phyloP scores from a whole-genome alignment of 2,113 vertebrate genomes.

The Tyrannus savana region DNA sequence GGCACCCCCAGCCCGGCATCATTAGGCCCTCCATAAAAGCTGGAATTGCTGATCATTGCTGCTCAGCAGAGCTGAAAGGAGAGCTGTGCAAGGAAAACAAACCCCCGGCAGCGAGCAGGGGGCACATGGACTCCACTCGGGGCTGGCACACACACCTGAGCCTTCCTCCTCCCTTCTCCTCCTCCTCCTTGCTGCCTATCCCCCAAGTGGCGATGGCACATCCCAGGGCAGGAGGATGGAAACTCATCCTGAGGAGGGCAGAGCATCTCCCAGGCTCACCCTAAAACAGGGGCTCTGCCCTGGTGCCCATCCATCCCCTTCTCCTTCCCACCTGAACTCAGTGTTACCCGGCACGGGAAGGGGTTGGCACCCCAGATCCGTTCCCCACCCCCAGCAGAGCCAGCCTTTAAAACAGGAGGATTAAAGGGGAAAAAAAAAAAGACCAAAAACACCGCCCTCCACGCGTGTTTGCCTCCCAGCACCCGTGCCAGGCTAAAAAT shows the following conservation, averaged over 20 bases:
- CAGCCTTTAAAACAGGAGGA: not conserved
- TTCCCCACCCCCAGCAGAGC: not conserved
- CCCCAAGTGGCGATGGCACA: rapidly evolving
- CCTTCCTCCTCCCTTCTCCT: not conserved
- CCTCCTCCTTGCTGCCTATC: not conserved
- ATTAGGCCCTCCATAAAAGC: not conserved
- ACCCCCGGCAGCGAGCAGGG: not conserved
- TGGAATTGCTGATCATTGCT: constrained; percentile 9
- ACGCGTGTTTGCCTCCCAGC: not conserved
- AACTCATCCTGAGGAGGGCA: rapidly evolving
- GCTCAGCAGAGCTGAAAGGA: constrained; percentile 21
- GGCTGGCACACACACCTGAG: not conserved
- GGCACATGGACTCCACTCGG: not conserved
- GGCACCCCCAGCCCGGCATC: not conserved
- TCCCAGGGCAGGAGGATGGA: too few species aligned
- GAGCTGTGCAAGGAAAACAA: not conserved
- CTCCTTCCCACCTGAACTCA: not conserved
- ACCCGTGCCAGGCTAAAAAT: constrained; percentile 16
- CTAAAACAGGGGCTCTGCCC: not conserved
- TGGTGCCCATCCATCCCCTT: too few species aligned
- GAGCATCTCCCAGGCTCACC: not conserved
- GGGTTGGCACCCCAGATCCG: not conserved
- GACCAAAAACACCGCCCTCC: not conserved
- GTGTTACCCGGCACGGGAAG: not conserved
- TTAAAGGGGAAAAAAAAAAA: not conserved